Evolutionary conservation across 2,113 vertebrate genomes (phyloP).

Genomic region (Rattus rattus): DNA sequence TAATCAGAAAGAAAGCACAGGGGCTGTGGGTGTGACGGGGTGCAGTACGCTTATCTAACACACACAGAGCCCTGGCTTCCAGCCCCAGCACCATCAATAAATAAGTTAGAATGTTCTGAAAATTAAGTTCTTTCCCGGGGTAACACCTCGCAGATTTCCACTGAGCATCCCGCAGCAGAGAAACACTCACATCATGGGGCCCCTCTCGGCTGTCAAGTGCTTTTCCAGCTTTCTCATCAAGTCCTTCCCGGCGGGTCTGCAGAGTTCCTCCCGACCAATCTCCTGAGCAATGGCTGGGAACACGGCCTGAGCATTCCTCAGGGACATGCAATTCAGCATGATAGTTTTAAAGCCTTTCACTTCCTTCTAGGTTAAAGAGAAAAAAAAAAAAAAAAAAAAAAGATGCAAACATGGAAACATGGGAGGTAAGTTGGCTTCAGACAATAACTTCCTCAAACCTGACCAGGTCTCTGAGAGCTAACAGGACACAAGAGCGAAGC

Average conservation of each 20-base stretch:
- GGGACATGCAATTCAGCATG: constrained; percentile 95
- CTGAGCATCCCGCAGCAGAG: not conserved
- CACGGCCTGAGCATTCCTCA: constrained; percentile 91
- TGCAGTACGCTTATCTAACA: not conserved
- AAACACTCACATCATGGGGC: constrained; percentile 92
- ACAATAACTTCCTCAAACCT: not conserved
- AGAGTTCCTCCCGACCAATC: constrained; percentile 81
- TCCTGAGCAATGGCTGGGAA: constrained; percentile 91
- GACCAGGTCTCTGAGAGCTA: not conserved
- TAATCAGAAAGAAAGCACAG: not conserved
- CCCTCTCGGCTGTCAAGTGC: constrained; percentile 86
- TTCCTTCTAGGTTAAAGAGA: constrained; percentile 86
- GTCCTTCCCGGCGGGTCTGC: constrained; percentile 80
- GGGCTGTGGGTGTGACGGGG: not conserved
- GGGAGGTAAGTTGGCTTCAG: constrained; percentile 15
- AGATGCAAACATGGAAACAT: not conserved
- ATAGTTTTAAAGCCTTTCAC: constrained; percentile 85
- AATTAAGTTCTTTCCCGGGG: not conserved
- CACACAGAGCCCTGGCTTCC: not conserved
- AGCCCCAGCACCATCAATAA: not conserved
- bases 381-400: not conserved
- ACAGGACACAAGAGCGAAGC: not conserved
- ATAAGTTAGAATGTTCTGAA: not conserved
- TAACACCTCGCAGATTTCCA: not conserved
- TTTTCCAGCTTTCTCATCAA: constrained; percentile 87